Percentiles rank a stretch among this genome's conserved stretches.
Evolutionary conservation across 37 sponge, comb jelly and placozoan genomes (phyloP).

Genomic region (Hormiphora californensis): DNA sequence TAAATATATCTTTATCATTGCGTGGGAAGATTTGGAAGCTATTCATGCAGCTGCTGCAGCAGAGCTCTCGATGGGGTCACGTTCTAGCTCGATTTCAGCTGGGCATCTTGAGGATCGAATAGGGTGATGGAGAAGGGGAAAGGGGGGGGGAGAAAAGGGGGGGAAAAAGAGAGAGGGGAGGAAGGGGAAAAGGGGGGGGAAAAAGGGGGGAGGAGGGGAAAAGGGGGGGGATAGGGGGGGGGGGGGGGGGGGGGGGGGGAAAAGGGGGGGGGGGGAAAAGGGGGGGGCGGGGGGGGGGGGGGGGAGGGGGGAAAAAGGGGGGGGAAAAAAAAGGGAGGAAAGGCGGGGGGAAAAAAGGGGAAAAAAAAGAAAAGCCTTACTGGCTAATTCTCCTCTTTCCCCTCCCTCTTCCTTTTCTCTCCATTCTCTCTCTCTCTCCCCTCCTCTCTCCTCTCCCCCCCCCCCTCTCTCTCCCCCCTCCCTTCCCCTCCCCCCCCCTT

Average conservation of each 20-base stretch:
- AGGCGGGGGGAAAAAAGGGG: too few species aligned
- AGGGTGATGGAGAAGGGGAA: too few species aligned
- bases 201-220: background rate
- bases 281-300: background rate
- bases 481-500: background rate
- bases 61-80: too few species aligned
- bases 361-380: too few species aligned
- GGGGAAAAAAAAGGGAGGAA: too few species aligned
- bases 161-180: background rate
- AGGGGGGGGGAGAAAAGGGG: too few species aligned
- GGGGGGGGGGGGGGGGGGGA: background rate
- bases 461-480: background rate
- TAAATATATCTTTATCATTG: too few species aligned
- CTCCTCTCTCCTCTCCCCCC: background rate
- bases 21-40: too few species aligned
- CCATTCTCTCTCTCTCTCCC: background rate
- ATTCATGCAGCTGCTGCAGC: too few species aligned
- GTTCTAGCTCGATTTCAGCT: too few species aligned
- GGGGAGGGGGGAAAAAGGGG: too few species aligned
- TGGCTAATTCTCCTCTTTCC: background rate
- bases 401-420: background rate
- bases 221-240: background rate
- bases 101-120: too few species aligned
- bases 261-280: background rate
- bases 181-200: background rate